These are phyloP conservation scores for Notiomystis cincta DNA, from an alignment of 2,113 vertebrate species.

Conservation along the genomic window DNA sequence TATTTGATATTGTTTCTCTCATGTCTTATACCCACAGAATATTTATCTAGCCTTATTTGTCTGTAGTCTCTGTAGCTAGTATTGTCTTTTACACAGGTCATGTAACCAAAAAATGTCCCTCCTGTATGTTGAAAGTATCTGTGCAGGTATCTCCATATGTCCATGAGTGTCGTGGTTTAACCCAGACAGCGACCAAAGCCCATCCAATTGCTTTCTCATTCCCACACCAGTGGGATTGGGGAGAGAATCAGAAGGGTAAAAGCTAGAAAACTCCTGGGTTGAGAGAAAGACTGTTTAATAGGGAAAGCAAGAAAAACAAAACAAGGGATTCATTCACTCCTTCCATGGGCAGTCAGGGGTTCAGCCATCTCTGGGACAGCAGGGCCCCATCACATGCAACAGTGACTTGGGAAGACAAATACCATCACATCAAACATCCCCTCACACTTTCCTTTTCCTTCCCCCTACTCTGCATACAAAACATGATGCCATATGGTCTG, in stretches of 20 bases:
- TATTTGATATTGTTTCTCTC: background rate
- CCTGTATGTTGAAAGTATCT: background rate
- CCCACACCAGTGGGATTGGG: rapidly evolving
- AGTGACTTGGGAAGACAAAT: background rate
- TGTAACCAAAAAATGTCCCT: background rate
- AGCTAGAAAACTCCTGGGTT: rapidly evolving
- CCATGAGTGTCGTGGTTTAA: background rate
- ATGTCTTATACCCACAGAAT: background rate
- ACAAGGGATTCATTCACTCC: background rate
- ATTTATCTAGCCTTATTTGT: background rate
- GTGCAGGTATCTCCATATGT: background rate
- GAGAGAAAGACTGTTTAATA: background rate
- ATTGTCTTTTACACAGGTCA: rapidly evolving
- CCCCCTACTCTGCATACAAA: too few relatives aligned
- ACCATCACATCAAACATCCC: rapidly evolving
- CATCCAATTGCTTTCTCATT: background rate
- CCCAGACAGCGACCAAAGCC: rapidly evolving
- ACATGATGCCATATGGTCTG: background rate
- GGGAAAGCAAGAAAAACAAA: background rate
- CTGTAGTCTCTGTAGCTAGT: background rate
- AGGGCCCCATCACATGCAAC: background rate
- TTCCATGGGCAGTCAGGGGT: background rate
- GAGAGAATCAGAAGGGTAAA: background rate
- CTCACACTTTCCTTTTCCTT: too few relatives aligned
- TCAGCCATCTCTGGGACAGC: background rate